Conservation (phyloP, 2,888 invertebrate species). For the Biston betularia region DNA sequence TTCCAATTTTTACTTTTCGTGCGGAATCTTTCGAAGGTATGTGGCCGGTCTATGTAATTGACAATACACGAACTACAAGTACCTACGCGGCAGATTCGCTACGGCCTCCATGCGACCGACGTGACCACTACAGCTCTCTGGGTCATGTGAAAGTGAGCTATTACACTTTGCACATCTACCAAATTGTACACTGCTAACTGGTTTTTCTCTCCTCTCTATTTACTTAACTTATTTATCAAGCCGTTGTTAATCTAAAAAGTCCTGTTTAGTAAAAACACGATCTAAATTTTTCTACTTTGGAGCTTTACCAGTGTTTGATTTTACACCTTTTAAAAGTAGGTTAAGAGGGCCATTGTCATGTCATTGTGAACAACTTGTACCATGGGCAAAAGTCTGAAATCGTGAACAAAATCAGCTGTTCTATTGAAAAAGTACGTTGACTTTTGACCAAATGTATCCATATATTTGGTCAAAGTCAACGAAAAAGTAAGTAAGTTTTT, state of each 20-base stretch:
- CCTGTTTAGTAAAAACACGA: no score
- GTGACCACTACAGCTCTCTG: conserved; percentile 53
- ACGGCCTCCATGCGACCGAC: conserved; percentile 48
- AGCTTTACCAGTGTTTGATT: no score
- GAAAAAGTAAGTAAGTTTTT: no score
- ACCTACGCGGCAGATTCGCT: conserved; percentile 47
- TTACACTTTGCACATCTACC: conserved; percentile 33
- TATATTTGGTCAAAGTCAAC: no score
- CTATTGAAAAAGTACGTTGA: no score
- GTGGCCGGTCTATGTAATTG: conserved; percentile 34
- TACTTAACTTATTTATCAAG: not conserved
- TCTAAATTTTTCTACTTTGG: no score
- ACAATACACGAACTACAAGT: conserved; percentile 44
- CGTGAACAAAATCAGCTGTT: no score
- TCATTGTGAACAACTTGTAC: no score
- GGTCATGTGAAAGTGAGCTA: conserved; percentile 73
- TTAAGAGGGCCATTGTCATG: not conserved
- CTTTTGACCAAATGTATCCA: no score
- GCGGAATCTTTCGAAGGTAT: not conserved
- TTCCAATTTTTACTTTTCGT: not conserved
- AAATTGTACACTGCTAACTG: not conserved
- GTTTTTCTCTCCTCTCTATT: conserved; percentile 3
- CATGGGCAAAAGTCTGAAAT: no score
- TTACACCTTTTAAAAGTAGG: no score
- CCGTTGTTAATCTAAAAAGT: not conserved